These are phyloP conservation scores for Setophaga kirtlandii DNA, from an alignment of 2,113 vertebrate genomes.

Conservation along the genomic window DNA sequence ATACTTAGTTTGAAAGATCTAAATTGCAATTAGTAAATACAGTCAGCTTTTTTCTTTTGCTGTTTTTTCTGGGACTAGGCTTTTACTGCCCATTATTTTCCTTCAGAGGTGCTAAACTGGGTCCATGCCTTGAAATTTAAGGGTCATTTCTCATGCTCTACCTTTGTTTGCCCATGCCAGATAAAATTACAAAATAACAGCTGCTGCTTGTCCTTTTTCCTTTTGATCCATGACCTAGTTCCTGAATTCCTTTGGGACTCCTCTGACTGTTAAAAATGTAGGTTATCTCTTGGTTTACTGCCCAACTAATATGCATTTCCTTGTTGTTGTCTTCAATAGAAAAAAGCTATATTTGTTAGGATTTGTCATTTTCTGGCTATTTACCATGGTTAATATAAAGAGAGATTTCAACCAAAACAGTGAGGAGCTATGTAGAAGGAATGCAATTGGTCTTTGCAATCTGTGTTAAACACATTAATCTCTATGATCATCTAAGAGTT, in stretches of 20 bases:
- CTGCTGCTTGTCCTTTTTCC: conserved; percentile 33
- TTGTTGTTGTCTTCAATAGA: not conserved
- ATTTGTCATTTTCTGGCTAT: conserved; percentile 7
- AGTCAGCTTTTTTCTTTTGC: not conserved
- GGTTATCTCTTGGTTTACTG: conserved; percentile 40
- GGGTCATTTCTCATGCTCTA: not conserved
- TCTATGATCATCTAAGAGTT: not conserved
- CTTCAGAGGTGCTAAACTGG: not conserved
- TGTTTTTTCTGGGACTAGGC: not conserved
- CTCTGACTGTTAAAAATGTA: conserved; percentile 30
- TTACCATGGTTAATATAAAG: conserved; percentile 1
- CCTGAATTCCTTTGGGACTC: conserved; percentile 36
- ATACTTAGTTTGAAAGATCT: not conserved
- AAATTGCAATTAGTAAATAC: not conserved
- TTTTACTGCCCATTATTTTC: not conserved
- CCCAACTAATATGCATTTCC: conserved; percentile 42
- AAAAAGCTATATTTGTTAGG: not conserved
- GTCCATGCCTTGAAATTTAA: conserved; percentile 20
- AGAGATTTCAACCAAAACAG: not conserved
- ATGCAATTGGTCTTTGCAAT: conserved; percentile 41
- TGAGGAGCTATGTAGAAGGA: conserved; percentile 1
- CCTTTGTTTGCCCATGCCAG: conserved; percentile 13
- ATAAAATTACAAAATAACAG: conserved; percentile 44
- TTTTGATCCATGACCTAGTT: conserved; percentile 29
- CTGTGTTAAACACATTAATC: conserved; percentile 30